Base-by-base conservation (phyloP, 2,888 invertebrate species). In the Tipula vernalis region DNA sequence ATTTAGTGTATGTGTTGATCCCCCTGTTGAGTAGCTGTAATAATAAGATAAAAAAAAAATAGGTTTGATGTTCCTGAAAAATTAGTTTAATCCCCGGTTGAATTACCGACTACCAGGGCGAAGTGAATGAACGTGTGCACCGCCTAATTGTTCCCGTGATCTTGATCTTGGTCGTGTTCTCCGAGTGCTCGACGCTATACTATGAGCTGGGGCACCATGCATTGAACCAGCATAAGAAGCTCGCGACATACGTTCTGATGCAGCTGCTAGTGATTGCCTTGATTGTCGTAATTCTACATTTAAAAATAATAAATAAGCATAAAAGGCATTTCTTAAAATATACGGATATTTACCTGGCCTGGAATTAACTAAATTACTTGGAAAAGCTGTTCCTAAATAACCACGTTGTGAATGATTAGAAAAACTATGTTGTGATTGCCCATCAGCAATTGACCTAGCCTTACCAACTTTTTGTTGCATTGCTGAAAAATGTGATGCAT, bases 381-480 rank as follows among this genome's bases (percentile, higher is more conserved):
- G 95, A 89, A 94, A 93, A 87, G 94, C 94, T 88, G 93, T 93
- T 87, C 93, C 92, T 89, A 95, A 92, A 90, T 96, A 96, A 88
- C 92, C 92, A 89, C 96, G 94, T 89, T 95, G 95, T 84, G 96
- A 96, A 89, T 95, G 94, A 90, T 96, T 96, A 87, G 96, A 95
- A 91, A 96, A 97, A 90, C 97, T 96, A 91, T 97, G 96, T 91
- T 97, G 97, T 87, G 97, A 97, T 91, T 97, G 97, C 87, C 97
- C 97, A 90, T 97, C 97, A 88, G 96, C 97, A 89, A 96, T 94
- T 88, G 96, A 96, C 91, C 91, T 90, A 47, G 91, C 90, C 88
- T 92, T 92, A 71, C 90, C 90, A 88, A 91, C 89, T 89, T 92
- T 92, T 36, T 87, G 89, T 88, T 94, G 94, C 91, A 96, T 95